phyloP scores from a whole-genome alignment of 2,888 invertebrate species.

The Drosophila atripex region DNA sequence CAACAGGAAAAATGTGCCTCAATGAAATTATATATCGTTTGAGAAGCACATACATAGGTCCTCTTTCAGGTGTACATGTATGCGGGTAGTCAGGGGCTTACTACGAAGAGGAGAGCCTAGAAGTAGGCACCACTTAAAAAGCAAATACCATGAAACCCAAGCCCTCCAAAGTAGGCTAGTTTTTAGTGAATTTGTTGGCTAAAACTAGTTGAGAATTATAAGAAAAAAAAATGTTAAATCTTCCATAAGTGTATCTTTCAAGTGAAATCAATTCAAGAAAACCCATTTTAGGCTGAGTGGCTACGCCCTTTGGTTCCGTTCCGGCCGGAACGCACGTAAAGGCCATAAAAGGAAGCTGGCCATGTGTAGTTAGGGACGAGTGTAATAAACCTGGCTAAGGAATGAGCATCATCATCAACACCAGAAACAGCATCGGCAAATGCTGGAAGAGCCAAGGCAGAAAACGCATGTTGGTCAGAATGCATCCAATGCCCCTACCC shows the following conservation, averaged over 20 bases:
- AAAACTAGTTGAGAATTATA: not conserved
- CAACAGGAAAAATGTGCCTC: constrained; percentile 44
- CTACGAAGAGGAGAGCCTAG: not conserved
- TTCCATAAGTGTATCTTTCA: too few relatives aligned
- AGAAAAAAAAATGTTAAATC: not conserved
- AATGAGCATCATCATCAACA: constrained; percentile 62
- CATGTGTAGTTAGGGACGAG: constrained; percentile 51
- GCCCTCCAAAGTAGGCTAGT: not conserved
- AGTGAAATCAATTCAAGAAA: too few relatives aligned
- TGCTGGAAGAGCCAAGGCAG: constrained; percentile 44
- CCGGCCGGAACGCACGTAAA: constrained; percentile 56
- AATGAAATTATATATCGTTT: constrained; percentile 41
- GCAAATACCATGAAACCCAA: not conserved
- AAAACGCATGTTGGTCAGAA: constrained; percentile 39
- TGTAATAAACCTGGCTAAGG: constrained; percentile 63
- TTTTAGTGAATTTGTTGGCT: too few relatives aligned
- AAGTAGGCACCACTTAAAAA: too few relatives aligned
- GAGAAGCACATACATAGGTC: constrained; percentile 12
- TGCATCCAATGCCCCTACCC: not conserved
- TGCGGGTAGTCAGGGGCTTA: constrained; percentile 5
- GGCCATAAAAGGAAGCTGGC: constrained; percentile 60
- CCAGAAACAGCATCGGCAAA: constrained; percentile 36
- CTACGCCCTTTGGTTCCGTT: constrained; percentile 9
- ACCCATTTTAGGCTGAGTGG: not conserved
- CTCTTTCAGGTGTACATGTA: not conserved